Base-by-base conservation (phyloP, 2,797 vertebrate genomes). In the Monodelphis domestica region DNA sequence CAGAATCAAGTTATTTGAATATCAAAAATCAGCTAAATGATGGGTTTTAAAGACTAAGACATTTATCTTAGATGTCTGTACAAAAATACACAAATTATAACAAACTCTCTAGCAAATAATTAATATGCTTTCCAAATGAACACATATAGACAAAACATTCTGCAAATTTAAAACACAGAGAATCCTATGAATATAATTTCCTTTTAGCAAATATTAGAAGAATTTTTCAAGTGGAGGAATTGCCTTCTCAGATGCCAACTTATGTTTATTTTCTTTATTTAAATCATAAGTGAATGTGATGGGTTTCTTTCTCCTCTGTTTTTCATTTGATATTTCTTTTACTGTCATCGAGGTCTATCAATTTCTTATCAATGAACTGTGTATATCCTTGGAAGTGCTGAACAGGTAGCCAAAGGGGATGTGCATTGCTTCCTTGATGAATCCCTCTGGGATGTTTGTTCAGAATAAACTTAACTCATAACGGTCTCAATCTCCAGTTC, bases 11-110 rank as follows among this genome's bases (percentile, higher is more conserved):
- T 24, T 9, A 3, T 91, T 90, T 84, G 51, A 6, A 0, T 53
- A 84, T 17, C 50, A 11, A 94, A 53, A 92, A 90, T 92, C 90
- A 95, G 92, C 94, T 95, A 54, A 97, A 70, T 33, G 91, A 96
- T 55, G 91, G 88, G 45, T 53, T 12, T 29, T 96, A 92, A 90
- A 92, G 89, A 94, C 26, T 51, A 91, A 90, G 59, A 11, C 92
- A 97, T 96, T 87, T 96, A 95, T 97, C 93, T 97, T 89, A 97
- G 94, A 54, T 92, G 90, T 89, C 7, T 88, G 53, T 63, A 56
- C 28, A 88, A 94, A 92, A 84, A 57, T 30, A 54, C 45, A 89
- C 33, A 50, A 63, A 90, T 53, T 57, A 91, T 54, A 92, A 91
- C 53, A 94, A 93, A 51, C 52, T 94, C 92, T 90, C 38, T 54